Evolutionary conservation across 1,140 invertebrate species (phyloP).

Genomic region (Periplaneta americana): DNA sequence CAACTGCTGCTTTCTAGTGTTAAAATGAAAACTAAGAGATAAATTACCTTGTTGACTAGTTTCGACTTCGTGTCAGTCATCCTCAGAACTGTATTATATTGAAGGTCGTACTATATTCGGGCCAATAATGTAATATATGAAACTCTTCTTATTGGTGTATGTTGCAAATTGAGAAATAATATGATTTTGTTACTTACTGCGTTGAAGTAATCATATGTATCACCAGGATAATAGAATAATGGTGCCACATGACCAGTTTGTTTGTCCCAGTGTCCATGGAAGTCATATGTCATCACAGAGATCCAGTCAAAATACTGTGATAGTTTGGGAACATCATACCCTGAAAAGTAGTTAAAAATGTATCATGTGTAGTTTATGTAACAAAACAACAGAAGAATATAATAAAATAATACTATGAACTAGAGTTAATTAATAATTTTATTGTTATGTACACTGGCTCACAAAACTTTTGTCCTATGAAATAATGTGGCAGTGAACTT

Average conservation of each 20-base stretch:
- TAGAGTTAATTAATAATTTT: not conserved
- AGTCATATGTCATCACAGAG: constrained; percentile 45
- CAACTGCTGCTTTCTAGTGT: no score
- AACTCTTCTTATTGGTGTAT: not conserved
- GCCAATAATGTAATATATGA: no score
- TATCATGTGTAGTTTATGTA: no score
- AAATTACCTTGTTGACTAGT: no score
- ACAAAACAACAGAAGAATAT: no score
- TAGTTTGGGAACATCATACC: constrained; percentile 35
- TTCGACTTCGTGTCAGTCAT: no score
- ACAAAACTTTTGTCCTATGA: no score
- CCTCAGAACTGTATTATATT: no score
- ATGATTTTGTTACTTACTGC: constrained; percentile 29
- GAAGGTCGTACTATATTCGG: no score
- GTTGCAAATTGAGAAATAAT: not conserved
- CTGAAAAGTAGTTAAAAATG: not conserved
- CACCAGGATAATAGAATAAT: constrained; percentile 36
- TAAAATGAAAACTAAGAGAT: no score
- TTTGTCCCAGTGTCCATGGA: constrained; percentile 45
- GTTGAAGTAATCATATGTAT: constrained; percentile 38
- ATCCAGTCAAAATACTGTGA: constrained; percentile 41
- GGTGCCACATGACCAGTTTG: constrained; percentile 44
- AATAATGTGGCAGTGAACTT: no score
- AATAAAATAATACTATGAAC: no score
- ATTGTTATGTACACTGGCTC: not conserved